Evolutionary conservation across 1,140 invertebrate species (phyloP), one percentile per base, ranked within the genome.

Genomic region (Drosophila rufa): DNA sequence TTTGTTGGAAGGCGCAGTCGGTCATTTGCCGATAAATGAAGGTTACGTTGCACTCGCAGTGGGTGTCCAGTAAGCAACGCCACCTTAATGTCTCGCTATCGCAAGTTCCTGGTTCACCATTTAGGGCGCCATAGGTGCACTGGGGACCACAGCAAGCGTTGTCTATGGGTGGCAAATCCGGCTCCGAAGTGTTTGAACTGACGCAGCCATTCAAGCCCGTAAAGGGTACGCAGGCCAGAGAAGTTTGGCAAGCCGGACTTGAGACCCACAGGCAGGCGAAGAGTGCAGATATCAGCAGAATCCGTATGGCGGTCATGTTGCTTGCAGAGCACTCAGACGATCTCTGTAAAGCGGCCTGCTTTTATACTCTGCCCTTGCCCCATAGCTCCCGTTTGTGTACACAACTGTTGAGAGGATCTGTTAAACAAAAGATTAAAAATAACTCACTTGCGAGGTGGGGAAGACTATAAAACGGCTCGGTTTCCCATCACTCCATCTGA

Each of bases 71-170:
- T 0, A 77, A 3, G 17, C 75, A 77, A 5, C 12, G 11, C 2
- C 11, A 19, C 3, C 1, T 7, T 5, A 33, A 9, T 11, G 33
- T 9, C 0, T 5, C 14, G n/a, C 1, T 4, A 15, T 36, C n/a
- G 38, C 62, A 77, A 8, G 0, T 0, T 0, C 6, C 4, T 0
- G 12, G 0, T 6, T 19, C 33, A 36, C 33, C 33, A 36, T 36
- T 19, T 8, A 38, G 43, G 1, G 43, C 48, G 6, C 1, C 30
- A 9, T 45, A 68, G 5, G 8, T 14, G 40, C 75, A 77, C 0
- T 22, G 43, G 11, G 74, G 48, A 2, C 74, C 50, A 17, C 75
- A 77, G 56, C 75, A 77, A 27, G 47, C 7, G n/a, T 77, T 77
- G 9, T 76, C 75, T 12, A 50, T 43, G 8, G 62, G 47, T 11